These are phyloP conservation scores for Glaucidium brasilianum DNA, from an alignment of 2,113 vertebrate species.

Conservation along the genomic window DNA sequence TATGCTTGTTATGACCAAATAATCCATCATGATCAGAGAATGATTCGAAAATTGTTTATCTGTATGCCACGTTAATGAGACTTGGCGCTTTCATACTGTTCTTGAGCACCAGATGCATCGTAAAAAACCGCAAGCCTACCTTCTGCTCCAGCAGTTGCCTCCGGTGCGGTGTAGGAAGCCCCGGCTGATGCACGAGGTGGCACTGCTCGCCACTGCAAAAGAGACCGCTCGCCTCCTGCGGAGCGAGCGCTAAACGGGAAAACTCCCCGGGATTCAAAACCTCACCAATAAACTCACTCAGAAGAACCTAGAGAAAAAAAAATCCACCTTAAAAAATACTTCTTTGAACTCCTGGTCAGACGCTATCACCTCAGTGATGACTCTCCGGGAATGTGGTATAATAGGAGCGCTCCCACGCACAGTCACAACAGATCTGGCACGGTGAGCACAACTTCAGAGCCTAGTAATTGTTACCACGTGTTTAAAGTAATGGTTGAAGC, in stretches of 20 bases:
- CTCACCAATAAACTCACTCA: background rate
- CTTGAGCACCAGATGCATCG: background rate
- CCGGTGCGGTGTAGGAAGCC: background rate
- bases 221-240: background rate
- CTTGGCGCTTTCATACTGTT: background rate
- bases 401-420: fast-evolving
- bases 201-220: slow-evolving; percentile 29
- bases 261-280: background rate
- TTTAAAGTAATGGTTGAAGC: background rate
- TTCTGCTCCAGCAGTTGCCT: background rate
- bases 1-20: background rate
- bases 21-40: background rate
- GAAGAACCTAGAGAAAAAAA: background rate
- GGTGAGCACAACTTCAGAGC: background rate
- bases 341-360: background rate
- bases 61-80: background rate
- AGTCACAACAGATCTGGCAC: background rate
- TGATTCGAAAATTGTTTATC: background rate
- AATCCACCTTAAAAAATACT: background rate
- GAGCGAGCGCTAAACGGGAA: background rate
- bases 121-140: background rate
- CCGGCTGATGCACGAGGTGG: slow-evolving; percentile 9
- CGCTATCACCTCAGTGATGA: background rate
- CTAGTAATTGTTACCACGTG: background rate
- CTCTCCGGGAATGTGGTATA: fast-evolving